Percentiles rank a stretch among this genome's conserved stretches.
Conservation (phyloP, 2,797 vertebrate genomes). For the Pipistrellus pipistrellus region DNA sequence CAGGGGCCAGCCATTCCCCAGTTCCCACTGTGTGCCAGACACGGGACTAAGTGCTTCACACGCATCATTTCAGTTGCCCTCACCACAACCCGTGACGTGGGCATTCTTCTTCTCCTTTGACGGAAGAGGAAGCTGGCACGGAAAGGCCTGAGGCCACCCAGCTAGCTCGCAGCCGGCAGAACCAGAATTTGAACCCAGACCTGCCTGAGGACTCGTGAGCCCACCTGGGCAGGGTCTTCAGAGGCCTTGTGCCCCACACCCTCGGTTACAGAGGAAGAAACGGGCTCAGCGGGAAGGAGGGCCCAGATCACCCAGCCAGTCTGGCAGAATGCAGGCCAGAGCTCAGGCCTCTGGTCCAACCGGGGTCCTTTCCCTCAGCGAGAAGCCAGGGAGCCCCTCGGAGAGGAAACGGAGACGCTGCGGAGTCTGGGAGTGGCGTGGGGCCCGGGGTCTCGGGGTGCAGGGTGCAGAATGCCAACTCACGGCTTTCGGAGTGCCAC, state of each 20-base stretch:
- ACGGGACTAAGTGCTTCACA: background rate
- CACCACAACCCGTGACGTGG: background rate
- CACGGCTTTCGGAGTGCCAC: slow-evolving; percentile 97
- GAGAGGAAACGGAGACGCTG: background rate
- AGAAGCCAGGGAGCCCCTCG: background rate
- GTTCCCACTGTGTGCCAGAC: background rate
- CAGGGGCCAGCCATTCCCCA: background rate
- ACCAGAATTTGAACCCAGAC: slow-evolving; percentile 36
- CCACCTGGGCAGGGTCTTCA: background rate
- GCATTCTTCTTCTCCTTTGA: background rate
- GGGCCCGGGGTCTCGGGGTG: background rate
- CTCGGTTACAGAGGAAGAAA: background rate
- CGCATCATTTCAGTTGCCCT: background rate
- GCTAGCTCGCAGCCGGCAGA: accelerated
- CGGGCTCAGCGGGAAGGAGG: background rate
- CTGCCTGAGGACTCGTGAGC: background rate
- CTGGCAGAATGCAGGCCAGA: background rate
- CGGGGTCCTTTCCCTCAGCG: background rate
- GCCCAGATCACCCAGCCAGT: background rate
- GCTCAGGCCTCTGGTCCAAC: background rate
- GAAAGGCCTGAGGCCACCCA: background rate
- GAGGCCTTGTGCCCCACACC: background rate
- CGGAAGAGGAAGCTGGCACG: background rate
- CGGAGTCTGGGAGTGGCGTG: accelerated
- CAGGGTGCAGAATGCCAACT: slow-evolving; percentile 76